Base-by-base conservation (phyloP, 2,113 vertebrate genomes). In the Paralichthys olivaceus region DNA sequence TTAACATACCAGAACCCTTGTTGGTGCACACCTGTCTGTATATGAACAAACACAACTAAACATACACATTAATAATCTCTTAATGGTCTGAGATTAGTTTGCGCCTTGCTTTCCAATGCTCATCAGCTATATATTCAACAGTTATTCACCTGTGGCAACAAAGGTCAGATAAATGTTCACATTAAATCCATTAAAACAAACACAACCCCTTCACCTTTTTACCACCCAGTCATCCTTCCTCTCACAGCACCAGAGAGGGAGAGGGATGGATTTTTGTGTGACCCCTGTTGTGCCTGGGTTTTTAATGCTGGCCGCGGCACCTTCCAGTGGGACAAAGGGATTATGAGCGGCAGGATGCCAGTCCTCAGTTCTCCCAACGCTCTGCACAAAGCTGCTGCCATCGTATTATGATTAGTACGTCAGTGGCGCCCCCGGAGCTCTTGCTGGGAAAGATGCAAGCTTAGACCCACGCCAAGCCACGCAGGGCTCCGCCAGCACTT, bases 341-440 rank as follows among this genome's bases (percentile, higher is more conserved):
- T 57, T 75, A 59, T 25, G 76, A 89, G 77, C 87, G 47, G 86
- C 90, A 83, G 92, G 92, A 84, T 86, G 89, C 92, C 89, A 68
- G 79, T 83, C 90, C 85, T 86, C 87, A 84, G 86, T 89, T 40
- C 85, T 88, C 78, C 77, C 81, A 73, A 77, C 72, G 45, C 84
- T 89, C 58, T 58, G 78, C 87, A 74, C 90, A 94, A 93, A 89
- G 86, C 74, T 72, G 72, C 92, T 80, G 87, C 7, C 15, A 90
- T 62, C 0, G 74, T 91, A 89, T 91, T 91, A 90, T 88, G 91
- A 94, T 93, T 91, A 94, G 90, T 91, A 91, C 32, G 87, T 94
- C 87, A 91, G 91, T 81, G 81, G 71, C 75, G 72, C 84, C 79
- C 28, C 64, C 56, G 72, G 83, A 77, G 74, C 82, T 77, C 86